Base-by-base conservation (phyloP, 2,113 vertebrate species). In the Carollia perspicillata region DNA sequence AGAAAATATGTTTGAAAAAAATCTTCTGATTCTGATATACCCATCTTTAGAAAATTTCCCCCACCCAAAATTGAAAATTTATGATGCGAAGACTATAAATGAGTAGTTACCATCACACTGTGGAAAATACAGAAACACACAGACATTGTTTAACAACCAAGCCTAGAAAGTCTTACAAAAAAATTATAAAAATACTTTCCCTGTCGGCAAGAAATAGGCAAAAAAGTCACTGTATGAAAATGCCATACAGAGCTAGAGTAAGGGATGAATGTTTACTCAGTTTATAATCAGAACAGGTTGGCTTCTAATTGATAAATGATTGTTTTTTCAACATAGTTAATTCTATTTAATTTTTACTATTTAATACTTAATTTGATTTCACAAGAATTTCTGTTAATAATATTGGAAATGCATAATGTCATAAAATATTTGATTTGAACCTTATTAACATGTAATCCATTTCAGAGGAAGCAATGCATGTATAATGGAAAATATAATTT, bases 401-500 rank as follows among this genome's bases (percentile, higher is more conserved):
- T 98, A 97, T 86, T 97, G 78, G 63, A 84, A 97, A 96, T 91
- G 35, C 53, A 94, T 81, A 93, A 89, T 94, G 5, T 72, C 72
- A 95, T 92, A 89, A 96, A 96, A 94, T 92, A 93, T 84, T 94
- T 94, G 3, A 92, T 98, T 98, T 97, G 94, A 98, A 97, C 86
- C 55, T 98, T 98, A 98, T 98, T 98, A 98, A 94, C 89, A 97
- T 63, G 98, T 85, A 97, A 84, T 98, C 98, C 96, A 96, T 93
- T 94, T 97, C 97, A 97, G 66, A 98, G 95, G 95, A 98, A 98
- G 97, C 93, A 97, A 97, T 97, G 92, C 88, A 98, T 98, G 98
- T 98, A 98, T 98, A 97, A 98, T 90, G 89, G 96, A 97, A 98
- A 97, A 98, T 98, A 98, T 97, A 98, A 98, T 93, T 97, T 90